Evolutionary conservation across 2,888 invertebrate genomes (phyloP).

Genomic region (Thecocarcelia acutangulata): DNA sequence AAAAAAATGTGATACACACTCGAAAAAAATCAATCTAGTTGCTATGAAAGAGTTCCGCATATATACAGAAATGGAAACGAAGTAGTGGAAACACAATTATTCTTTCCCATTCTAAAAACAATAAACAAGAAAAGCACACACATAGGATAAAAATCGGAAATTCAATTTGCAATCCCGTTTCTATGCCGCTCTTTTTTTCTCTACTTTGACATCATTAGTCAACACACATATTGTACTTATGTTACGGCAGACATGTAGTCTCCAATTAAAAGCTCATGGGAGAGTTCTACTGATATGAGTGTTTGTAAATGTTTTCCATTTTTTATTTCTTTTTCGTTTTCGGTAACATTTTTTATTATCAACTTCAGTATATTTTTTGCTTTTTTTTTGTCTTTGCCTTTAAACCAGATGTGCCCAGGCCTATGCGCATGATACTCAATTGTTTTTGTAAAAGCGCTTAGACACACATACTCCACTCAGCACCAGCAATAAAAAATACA

Average conservation of each 20-base stretch:
- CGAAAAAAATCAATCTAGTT: no score
- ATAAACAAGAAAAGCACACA: neutral
- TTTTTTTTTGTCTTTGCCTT: no score
- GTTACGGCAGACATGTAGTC: conserved; percentile 2
- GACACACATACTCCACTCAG: no score
- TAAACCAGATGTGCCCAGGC: no score
- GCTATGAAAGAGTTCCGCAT: no score
- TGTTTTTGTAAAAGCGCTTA: no score
- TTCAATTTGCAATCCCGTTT: conserved; percentile 12
- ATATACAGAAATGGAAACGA: no score
- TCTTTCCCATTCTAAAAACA: neutral
- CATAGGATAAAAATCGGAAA: neutral
- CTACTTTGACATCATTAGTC: neutral
- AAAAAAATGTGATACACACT: no score
- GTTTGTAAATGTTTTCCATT: neutral
- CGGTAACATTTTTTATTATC: neutral
- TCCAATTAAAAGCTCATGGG: conserved; percentile 36
- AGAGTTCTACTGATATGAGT: conserved; percentile 8
- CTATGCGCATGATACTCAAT: no score
- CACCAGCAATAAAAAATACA: no score
- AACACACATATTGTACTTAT: neutral
- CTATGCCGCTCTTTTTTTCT: neutral
- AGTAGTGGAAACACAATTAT: no score
- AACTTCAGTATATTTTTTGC: no score
- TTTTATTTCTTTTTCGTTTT: neutral